phyloP scores from a whole-genome alignment of 2,888 invertebrate genomes.

The Leptura quadrifasciata region DNA sequence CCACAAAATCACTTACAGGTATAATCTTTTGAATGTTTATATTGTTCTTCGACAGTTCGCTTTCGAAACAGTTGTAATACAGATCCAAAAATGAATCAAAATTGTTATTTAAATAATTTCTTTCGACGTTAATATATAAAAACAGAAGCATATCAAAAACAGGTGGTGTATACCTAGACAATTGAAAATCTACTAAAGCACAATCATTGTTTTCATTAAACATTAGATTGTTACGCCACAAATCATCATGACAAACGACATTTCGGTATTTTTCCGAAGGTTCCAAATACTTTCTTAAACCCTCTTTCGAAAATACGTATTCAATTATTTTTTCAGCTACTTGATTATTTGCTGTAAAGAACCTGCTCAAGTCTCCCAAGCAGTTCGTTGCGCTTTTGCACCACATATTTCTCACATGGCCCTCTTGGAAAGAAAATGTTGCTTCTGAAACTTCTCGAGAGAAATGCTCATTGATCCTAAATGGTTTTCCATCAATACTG shows the following conservation, averaged over 20 bases:
- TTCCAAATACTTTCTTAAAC: slow-evolving; percentile 60
- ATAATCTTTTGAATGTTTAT: slow-evolving; percentile 73
- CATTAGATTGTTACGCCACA: slow-evolving; percentile 81
- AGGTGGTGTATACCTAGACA: slow-evolving; percentile 80
- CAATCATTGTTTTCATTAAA: slow-evolving; percentile 75
- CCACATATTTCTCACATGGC: slow-evolving; percentile 69
- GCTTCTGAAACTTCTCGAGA: slow-evolving; percentile 61
- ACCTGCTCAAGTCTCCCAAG: slow-evolving; percentile 59
- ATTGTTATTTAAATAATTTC: slow-evolving; percentile 74
- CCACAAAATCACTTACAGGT: slow-evolving; percentile 72
- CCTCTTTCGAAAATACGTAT: slow-evolving; percentile 54
- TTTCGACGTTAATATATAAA: slow-evolving; percentile 76
- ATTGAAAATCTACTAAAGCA: slow-evolving; percentile 82
- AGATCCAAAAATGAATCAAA: slow-evolving; percentile 74
- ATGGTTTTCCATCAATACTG: slow-evolving; percentile 48
- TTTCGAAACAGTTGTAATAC: slow-evolving; percentile 76
- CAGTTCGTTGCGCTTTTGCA: slow-evolving; percentile 56
- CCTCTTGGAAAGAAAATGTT: slow-evolving; percentile 58
- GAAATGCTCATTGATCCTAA: slow-evolving; percentile 61
- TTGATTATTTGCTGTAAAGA: slow-evolving; percentile 51
- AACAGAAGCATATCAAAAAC: slow-evolving; percentile 79
- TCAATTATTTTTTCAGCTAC: slow-evolving; percentile 53
- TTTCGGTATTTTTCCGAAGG: slow-evolving; percentile 72
- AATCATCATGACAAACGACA: slow-evolving; percentile 78
- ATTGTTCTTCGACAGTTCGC: slow-evolving; percentile 71